phyloP scores from a whole-genome alignment of 2,888 invertebrate species.

The Scaptomyza tumidula region DNA sequence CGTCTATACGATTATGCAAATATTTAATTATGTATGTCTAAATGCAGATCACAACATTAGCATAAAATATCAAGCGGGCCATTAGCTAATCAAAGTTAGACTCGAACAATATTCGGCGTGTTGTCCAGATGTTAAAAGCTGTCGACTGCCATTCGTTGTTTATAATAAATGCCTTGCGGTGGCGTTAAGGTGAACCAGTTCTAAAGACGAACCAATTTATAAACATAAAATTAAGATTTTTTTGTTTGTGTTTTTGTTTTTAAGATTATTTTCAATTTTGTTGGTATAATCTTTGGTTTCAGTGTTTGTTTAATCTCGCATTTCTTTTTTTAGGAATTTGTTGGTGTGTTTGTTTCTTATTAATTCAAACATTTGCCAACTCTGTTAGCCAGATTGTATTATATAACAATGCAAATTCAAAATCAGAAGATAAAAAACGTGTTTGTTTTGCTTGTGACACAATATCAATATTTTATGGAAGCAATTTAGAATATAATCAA shows the following conservation, averaged over 20 bases:
- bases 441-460: not conserved
- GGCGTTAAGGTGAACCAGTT: constrained; percentile 56
- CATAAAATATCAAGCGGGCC: constrained; percentile 45
- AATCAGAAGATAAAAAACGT: not conserved
- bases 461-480: not conserved
- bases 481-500: not conserved
- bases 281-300: constrained; percentile 1
- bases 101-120: constrained; percentile 21
- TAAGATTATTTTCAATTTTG: constrained; percentile 1
- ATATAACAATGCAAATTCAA: constrained; percentile 31
- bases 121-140: constrained; percentile 23
- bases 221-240: constrained; percentile 10
- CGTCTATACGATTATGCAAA: constrained; percentile 42
- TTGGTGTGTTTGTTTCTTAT: constrained; percentile 8
- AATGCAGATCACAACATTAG: constrained; percentile 59
- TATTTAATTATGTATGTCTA: constrained; percentile 44
- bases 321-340: constrained; percentile 36
- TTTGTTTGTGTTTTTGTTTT: constrained; percentile 5
- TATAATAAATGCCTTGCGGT: constrained; percentile 40
- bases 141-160: constrained; percentile 15
- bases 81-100: constrained; percentile 48
- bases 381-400: constrained; percentile 18
- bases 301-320: not conserved
- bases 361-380: constrained; percentile 27
- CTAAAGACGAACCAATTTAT: constrained; percentile 39